Evolutionary conservation across 1,140 invertebrate genomes (phyloP).

Genomic region (silkworm (Bombyx mori)): DNA sequence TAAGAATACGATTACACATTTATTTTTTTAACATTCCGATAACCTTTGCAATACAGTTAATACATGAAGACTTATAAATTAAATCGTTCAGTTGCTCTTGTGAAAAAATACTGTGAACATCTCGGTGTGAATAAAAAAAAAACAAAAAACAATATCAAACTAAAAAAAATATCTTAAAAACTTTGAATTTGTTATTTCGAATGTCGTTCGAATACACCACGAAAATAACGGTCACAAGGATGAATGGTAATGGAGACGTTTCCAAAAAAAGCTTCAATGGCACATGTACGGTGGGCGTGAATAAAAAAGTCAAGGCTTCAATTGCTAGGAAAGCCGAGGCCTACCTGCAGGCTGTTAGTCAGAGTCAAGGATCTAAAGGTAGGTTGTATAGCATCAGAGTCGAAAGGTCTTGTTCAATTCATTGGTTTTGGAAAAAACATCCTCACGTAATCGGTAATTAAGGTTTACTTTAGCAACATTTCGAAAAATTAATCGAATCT

Average conservation of each 20-base stretch:
- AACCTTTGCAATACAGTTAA: constrained; percentile 24
- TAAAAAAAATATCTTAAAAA: neutral
- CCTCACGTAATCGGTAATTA: too few relatives aligned
- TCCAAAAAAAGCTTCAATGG: constrained; percentile 36
- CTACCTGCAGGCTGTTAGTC: constrained; percentile 46
- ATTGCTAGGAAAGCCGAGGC: constrained; percentile 49
- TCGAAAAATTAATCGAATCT: too few relatives aligned
- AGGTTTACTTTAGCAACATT: too few relatives aligned
- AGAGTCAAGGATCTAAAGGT: constrained; percentile 38
- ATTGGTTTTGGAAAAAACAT: too few relatives aligned
- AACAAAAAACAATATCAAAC: constrained; percentile 3
- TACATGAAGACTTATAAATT: constrained; percentile 1
- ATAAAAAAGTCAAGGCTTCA: constrained; percentile 31
- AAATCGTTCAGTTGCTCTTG: constrained; percentile 12
- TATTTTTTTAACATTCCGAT: constrained; percentile 17
- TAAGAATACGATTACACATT: too few relatives aligned
- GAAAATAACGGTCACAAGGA: constrained; percentile 31
- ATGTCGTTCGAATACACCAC: constrained; percentile 33
- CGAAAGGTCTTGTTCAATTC: too few relatives aligned
- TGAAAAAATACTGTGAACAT: constrained; percentile 16
- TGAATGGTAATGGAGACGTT: constrained; percentile 33
- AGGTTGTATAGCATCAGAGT: neutral
- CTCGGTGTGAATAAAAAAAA: neutral
- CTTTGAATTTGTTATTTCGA: constrained; percentile 3
- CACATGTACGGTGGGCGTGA: constrained; percentile 32